Conservation (phyloP, 2,797 vertebrate genomes). For the Neostethus bicornis region DNA sequence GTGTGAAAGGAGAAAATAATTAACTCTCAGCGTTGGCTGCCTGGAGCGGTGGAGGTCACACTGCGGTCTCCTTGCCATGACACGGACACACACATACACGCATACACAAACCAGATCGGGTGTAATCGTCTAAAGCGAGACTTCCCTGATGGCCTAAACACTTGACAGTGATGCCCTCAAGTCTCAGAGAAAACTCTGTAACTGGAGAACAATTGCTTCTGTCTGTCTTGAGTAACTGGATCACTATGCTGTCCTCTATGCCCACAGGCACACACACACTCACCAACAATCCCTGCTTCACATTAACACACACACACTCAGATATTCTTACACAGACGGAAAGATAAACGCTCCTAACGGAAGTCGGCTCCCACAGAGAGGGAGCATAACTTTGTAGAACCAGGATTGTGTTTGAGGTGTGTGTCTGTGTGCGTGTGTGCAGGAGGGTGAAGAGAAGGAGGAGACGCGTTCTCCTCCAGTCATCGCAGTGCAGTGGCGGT, state of each 20-base stretch:
- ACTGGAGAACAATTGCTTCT: conserved; percentile 75
- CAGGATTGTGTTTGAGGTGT: conserved; percentile 43
- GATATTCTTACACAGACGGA: conserved; percentile 23
- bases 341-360: conserved; percentile 26
- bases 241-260: conserved; percentile 55
- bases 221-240: conserved; percentile 77
- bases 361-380: conserved; percentile 19
- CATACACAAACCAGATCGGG: conserved; percentile 54
- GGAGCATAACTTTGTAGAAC: conserved; percentile 23
- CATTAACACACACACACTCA: conserved; percentile 6
- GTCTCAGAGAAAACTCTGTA: conserved; percentile 73
- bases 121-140: conserved; percentile 67
- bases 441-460: neutral
- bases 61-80: conserved; percentile 19
- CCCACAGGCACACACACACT: conserved; percentile 42
- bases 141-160: conserved; percentile 69
- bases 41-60: conserved; percentile 51
- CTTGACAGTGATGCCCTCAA: conserved; percentile 76
- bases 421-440: neutral
- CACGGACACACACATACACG: conserved; percentile 21
- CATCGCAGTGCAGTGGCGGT: conserved; percentile 42
- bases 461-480: conserved; percentile 41
- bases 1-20: conserved; percentile 7
- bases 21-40: conserved; percentile 5
- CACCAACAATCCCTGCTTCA: conserved; percentile 22